Evolutionary conservation across 2,797 vertebrate genomes (phyloP), one percentile per base, ranked within the genome.

Genomic region (Hipposideros larvatus): DNA sequence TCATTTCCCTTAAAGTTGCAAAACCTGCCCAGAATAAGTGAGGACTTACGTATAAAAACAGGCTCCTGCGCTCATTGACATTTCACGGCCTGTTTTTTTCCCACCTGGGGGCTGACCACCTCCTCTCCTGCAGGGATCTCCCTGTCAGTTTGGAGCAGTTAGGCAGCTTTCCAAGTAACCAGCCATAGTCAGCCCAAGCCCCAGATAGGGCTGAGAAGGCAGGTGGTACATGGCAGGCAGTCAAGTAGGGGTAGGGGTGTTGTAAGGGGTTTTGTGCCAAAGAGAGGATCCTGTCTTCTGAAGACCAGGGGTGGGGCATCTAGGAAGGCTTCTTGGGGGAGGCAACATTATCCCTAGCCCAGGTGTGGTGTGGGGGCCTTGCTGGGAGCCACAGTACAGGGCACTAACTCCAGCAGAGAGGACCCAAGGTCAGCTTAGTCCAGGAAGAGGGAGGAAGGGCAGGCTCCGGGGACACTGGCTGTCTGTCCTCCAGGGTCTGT

Each of bases 191-290:
- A 4, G 0, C n/a, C n/a, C 53, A 57, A 26, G 18, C 66, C n/a
- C 26, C 0, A 0, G 22, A 8, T 4, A 3, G 63, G 43, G 22
- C 13, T 21, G 2, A 41, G 11, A 26, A 14, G 73, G 22, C 14
- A 11, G 41, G 22, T 8, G 18, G 63, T 13, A 15, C 1, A 0
- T 31, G 28, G 37, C 16, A 10, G 63, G 65, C 22, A 22, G n/a
- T 11, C 11, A 4, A 31, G 57, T 46, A 37, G 71, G 37, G 37
- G 37, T 31, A 37, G 71, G 37, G 28, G 48, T 31, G 31, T 57
- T 24, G 3, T 59, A 18, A 59, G 59, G 16, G 6, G 22, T 1
- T 31, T 13, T 19, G 15, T 74, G 37, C 66, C 7, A 10, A 24
- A 3, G 73, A 46, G 34, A 51, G 46, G 28, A 13, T 10, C 57